Conservation (phyloP, 2,888 invertebrate species). For the Lepetodrilus schrolli region DNA sequence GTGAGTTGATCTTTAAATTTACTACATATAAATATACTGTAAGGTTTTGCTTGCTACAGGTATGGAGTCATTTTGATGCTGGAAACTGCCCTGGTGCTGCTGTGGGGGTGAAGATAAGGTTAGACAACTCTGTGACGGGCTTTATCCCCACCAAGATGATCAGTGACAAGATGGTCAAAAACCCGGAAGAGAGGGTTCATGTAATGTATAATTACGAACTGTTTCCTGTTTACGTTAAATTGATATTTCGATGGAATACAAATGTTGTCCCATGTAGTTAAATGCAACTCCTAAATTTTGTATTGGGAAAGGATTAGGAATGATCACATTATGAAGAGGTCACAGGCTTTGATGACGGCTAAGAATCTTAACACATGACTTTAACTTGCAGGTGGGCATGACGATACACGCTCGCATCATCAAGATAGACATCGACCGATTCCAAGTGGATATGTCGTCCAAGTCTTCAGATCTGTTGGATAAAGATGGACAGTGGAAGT, state of each 20-base stretch:
- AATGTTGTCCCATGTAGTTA: no score
- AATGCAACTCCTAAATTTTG: no score
- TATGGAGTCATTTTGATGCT: slow-evolving; percentile 98
- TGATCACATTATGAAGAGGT: neutral
- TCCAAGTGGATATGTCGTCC: slow-evolving; percentile 88
- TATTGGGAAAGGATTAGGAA: no score
- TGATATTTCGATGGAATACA: no score
- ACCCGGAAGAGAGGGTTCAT: slow-evolving; percentile 93
- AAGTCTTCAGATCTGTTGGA: slow-evolving; percentile 94
- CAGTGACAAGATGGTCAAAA: slow-evolving; percentile 92
- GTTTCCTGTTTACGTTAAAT: no score
- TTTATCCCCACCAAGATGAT: slow-evolving; percentile 95
- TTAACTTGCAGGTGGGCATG: slow-evolving; percentile 69
- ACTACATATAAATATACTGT: no score
- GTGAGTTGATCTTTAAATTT: no score
- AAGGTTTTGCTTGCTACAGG: slow-evolving; percentile 76
- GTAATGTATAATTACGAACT: no score
- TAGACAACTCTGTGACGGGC: slow-evolving; percentile 92
- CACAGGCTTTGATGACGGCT: neutral
- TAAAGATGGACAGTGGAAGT: slow-evolving; percentile 92
- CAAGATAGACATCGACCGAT: slow-evolving; percentile 96
- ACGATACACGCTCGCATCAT: slow-evolving; percentile 84
- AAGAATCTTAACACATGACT: neutral
- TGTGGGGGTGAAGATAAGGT: slow-evolving; percentile 88
- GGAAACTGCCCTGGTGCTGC: slow-evolving; percentile 95